phyloP scores from a whole-genome alignment of 1,140 invertebrate species.

The Agraylea sexmaculata region DNA sequence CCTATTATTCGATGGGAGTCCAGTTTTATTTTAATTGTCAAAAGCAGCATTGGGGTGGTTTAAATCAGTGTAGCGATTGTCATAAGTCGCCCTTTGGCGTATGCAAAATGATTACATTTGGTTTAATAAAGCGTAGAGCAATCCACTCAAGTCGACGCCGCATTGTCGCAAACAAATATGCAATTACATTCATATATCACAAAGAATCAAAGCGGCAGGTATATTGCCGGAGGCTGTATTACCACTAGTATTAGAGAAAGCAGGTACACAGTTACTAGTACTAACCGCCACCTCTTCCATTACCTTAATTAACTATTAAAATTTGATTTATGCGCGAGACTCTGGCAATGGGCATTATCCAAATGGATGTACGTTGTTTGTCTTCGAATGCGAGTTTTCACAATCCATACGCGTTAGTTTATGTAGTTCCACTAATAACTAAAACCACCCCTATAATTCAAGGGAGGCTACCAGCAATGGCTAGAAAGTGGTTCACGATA shows the following conservation, averaged over 20 bases:
- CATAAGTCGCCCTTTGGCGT: no score
- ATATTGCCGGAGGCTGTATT: neutral
- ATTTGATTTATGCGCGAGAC: conserved; percentile 13
- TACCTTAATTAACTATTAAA: conserved; percentile 18
- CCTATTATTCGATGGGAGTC: neutral
- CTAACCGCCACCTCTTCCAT: conserved; percentile 10
- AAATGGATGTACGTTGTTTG: conserved; percentile 6
- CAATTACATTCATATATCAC: conserved; percentile 2
- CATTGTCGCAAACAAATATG: neutral
- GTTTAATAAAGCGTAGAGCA: no score
- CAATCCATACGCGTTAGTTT: no score
- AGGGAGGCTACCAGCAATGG: no score
- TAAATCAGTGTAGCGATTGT: no score
- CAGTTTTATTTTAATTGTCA: neutral
- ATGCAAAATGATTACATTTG: no score
- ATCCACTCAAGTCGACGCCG: neutral
- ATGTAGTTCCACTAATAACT: no score
- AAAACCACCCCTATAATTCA: no score
- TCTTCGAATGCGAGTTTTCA: no score
- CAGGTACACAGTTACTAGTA: conserved; percentile 1
- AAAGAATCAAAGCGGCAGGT: conserved; percentile 4
- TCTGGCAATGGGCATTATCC: conserved; percentile 14
- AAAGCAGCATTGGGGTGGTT: no score
- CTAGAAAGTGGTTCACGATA: no score
- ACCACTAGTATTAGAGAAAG: neutral